Conservation (phyloP, 2,888 invertebrate species). For the Mellilla xanthometata region DNA sequence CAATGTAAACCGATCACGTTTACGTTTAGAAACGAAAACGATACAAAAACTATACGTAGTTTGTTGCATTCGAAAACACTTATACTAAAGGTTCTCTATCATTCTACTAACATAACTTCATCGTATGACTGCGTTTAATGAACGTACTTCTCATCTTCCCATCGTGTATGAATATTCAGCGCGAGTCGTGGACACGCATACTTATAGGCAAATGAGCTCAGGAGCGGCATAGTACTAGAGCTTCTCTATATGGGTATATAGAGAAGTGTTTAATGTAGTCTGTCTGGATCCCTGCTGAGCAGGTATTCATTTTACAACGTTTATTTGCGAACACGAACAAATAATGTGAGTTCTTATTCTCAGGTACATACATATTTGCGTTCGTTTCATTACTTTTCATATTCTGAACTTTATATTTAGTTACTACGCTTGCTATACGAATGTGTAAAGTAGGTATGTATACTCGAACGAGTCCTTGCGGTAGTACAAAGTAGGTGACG, state of each 20-base stretch:
- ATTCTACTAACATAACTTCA: too few relatives aligned
- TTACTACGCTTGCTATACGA: too few relatives aligned
- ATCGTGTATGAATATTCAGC: slow-evolving; percentile 16
- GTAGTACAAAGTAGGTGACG: not conserved
- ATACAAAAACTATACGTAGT: too few relatives aligned
- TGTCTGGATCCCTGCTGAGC: not conserved
- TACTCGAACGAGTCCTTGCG: not conserved
- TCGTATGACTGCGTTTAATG: too few relatives aligned
- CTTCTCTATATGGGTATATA: too few relatives aligned
- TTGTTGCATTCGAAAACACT: too few relatives aligned
- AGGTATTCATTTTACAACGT: not conserved
- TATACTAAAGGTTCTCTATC: too few relatives aligned
- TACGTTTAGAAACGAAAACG: too few relatives aligned
- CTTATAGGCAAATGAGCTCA: slow-evolving; percentile 13
- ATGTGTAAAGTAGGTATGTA: too few relatives aligned
- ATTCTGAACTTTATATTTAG: too few relatives aligned
- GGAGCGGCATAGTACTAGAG: slow-evolving; percentile 5
- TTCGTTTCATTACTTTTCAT: too few relatives aligned
- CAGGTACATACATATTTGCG: not conserved
- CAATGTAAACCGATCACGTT: too few relatives aligned
- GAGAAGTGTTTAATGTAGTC: not conserved
- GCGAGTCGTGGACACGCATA: slow-evolving; percentile 16
- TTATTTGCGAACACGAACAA: not conserved
- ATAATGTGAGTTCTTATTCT: not conserved
- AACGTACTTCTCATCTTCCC: slow-evolving; percentile 4